These are phyloP conservation scores for Drosophila pseudotalamancana DNA, from an alignment of 2,888 invertebrate genomes.

Conservation along the genomic window DNA sequence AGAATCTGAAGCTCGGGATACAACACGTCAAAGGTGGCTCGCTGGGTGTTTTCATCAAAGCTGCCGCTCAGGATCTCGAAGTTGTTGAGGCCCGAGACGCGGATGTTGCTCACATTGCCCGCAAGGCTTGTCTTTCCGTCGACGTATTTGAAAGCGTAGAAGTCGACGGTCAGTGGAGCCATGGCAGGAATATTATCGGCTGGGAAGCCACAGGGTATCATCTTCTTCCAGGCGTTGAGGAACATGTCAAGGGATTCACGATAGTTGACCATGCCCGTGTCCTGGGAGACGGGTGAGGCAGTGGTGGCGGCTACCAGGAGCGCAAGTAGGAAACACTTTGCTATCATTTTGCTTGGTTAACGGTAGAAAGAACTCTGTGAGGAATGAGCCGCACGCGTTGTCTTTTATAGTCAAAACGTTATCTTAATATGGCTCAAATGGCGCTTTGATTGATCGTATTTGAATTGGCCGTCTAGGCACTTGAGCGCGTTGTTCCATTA, in stretches of 20 bases:
- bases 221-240: slow-evolving; percentile 51
- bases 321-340: slow-evolving; percentile 14
- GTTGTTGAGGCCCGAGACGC: slow-evolving; percentile 61
- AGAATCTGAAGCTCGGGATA: slow-evolving; percentile 62
- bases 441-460: slow-evolving; percentile 30
- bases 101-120: slow-evolving; percentile 65
- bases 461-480: slow-evolving; percentile 13
- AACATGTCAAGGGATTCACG: slow-evolving; percentile 51
- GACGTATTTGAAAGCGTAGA: slow-evolving; percentile 20
- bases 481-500: neutral
- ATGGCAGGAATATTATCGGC: slow-evolving; percentile 56
- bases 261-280: slow-evolving; percentile 34
- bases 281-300: slow-evolving; percentile 25
- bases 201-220: slow-evolving; percentile 75
- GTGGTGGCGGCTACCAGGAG: slow-evolving; percentile 4
- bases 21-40: slow-evolving; percentile 60
- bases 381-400: neutral
- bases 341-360: slow-evolving; percentile 13
- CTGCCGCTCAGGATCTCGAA: slow-evolving; percentile 52
- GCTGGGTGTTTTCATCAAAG: slow-evolving; percentile 46
- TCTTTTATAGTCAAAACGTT: slow-evolving; percentile 40
- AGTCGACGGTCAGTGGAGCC: slow-evolving; percentile 55
- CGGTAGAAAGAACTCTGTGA: slow-evolving; percentile 13
- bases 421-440: neutral
- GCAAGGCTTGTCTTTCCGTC: slow-evolving; percentile 34